Base-by-base conservation (phyloP, 1,140 invertebrate genomes). In the Trichomalopsis sarcophagae region DNA sequence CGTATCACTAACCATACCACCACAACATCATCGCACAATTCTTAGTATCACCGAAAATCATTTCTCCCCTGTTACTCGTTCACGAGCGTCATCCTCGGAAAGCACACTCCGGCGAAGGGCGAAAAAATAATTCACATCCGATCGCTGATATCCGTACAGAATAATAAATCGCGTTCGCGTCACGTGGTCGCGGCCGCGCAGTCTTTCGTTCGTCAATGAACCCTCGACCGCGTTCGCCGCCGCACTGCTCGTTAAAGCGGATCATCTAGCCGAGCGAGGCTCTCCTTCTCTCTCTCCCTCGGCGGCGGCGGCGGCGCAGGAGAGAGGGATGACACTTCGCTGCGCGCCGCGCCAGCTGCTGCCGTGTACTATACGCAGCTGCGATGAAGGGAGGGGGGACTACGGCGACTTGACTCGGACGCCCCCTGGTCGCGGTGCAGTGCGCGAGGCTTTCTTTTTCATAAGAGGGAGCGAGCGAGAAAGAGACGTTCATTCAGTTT, bases 341-440 rank as follows among this genome's bases (percentile, higher is more conserved):
- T n/a, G 36, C 47, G 30, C 69, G 47, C 62, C 47, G 30, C 69
- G 47, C 62, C 77, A 62, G 68, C 83, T 84, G 68, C 83, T 84
- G 66, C 76, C 47, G 23, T 33, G 23, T 33, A 33, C 68, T 71
- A 30, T 71, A 71, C 68, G 68, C 23, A 71, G 68, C 68, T 62
- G 55, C 55, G 55, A 62, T n/a, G 55, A 6, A n/a, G 55, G 55
- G 17, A n/a, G 55, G 55, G 55, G 21, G 55, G 21, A 62, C 4
- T 36, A 62, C 55, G 17, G 21, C 55, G 55, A 62, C 55, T 62
- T 62, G 55, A 62, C 55, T 62, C 55, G 55, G 55, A 62, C 55
- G 55, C 55, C 55, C 55, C 55, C 55, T 62, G 17, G 55, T 62
- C 55, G 21, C 55, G 55, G 17, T 62, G 55, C 55, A 62, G 21